phyloP scores from a whole-genome alignment of 2,797 vertebrate genomes.

The Sebastes hubbsi region DNA sequence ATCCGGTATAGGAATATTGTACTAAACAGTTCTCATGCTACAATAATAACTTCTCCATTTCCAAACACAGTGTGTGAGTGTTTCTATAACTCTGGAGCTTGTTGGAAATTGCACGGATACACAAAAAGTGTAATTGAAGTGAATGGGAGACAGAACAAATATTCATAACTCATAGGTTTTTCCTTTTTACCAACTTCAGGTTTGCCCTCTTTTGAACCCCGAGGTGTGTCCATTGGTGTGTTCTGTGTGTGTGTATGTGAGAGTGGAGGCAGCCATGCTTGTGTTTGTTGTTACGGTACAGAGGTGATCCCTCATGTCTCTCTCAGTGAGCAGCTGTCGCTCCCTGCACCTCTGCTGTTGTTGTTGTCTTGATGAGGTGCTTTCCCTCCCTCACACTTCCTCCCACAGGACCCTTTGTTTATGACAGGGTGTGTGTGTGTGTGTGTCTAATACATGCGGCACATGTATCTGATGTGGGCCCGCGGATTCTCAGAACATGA shows the following conservation, averaged over 20 bases:
- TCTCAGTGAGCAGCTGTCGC: constrained; percentile 68
- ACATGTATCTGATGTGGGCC: constrained; percentile 33
- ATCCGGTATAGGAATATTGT: not conserved
- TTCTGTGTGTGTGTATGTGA: not conserved
- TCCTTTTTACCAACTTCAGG: not conserved
- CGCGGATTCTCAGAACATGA: constrained; percentile 44
- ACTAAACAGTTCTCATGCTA: not conserved
- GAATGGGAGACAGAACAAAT: not conserved
- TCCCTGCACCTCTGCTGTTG: constrained; percentile 66
- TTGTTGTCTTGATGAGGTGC: constrained; percentile 75
- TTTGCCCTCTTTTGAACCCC: not conserved
- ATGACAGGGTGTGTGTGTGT: constrained; percentile 37
- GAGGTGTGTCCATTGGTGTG: not conserved
- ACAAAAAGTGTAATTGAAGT: not conserved
- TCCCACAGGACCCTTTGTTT: constrained; percentile 76
- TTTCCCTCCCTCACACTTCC: constrained; percentile 74
- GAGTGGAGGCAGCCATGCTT: not conserved
- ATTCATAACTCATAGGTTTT: not conserved
- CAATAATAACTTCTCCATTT: not conserved
- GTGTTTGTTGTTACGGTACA: constrained; percentile 46
- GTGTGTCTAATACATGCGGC: constrained; percentile 8
- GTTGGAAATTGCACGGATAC: not conserved
- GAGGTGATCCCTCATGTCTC: constrained; percentile 63
- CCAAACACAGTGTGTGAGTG: not conserved
- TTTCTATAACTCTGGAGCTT: not conserved